Base-by-base conservation (phyloP, 2,113 vertebrate species). In the Serinus canaria region DNA sequence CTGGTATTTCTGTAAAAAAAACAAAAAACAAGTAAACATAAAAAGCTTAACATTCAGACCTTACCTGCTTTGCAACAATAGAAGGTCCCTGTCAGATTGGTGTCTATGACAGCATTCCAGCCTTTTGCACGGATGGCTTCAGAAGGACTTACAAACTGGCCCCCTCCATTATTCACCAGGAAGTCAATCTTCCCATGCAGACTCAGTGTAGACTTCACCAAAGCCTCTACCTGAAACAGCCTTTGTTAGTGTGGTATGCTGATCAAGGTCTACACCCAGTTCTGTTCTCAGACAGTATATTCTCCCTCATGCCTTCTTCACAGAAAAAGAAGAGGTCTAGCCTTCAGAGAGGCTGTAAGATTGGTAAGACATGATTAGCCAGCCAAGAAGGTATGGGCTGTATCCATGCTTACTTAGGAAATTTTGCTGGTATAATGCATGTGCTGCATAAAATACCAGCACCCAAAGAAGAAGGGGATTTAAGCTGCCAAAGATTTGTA, bases 81-180 rank as follows among this genome's bases (percentile, higher is more conserved):
- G 96, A 99, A 99, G n/a, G 99, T 99, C 52, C 99, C 99, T 1
- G 98, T 99, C 80, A 99, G 97, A 96, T 99, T 99, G 7, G 99
- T 99, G 90, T 99, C 99, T 44, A 99, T 97, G 72, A 99, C 99
- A 22, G 99, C 99, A 63, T 99, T 97, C 99, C 99, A 99, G 74
- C 99, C 99, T 95, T 99, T 99, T 13, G 98, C 89, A 75, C 88
- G 97, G 90, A 99, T 99, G 69, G 94, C 16, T 90, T 98, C 98
- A 49, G 89, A 68, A 14, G 97, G 98, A 93, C 98, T 98, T 0
- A 63, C 24, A 73, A 99, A 99, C 93, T 99, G 99, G 8, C 99
- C 99, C 16, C 99, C 99, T 76, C 98, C 99, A 5, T 99, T 99
- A 97, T 99, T 99, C 50, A 99, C 98, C 92, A 99, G 95, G 83